phyloP scores from a whole-genome alignment of 2,888 invertebrate species.

The Clostera curtula region DNA sequence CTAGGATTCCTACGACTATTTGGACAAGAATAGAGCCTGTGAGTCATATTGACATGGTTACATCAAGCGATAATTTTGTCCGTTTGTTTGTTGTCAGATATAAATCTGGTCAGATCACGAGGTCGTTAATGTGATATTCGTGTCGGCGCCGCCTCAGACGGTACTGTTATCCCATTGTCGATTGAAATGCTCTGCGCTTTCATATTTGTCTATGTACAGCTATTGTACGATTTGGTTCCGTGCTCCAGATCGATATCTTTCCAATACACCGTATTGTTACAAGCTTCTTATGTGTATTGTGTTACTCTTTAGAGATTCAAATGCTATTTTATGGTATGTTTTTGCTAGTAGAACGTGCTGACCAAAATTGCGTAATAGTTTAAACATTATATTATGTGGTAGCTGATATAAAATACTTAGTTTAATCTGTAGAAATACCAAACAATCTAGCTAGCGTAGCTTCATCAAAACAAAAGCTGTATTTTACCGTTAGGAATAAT shows the following conservation, averaged over 20 bases:
- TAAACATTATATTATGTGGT: no score
- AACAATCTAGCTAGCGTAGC: no score
- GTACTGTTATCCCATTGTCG: slow-evolving; percentile 69
- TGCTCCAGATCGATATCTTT: slow-evolving; percentile 32
- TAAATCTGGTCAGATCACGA: slow-evolving; percentile 70
- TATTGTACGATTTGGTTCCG: slow-evolving; percentile 47
- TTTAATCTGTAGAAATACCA: no score
- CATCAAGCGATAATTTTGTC: slow-evolving; percentile 16
- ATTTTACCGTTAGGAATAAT: no score
- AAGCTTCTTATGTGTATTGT: slow-evolving; percentile 5
- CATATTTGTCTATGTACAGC: slow-evolving; percentile 58
- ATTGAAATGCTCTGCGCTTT: slow-evolving; percentile 58
- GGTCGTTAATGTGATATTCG: slow-evolving; percentile 71
- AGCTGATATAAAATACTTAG: no score
- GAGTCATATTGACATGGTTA: slow-evolving; percentile 1
- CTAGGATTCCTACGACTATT: no score
- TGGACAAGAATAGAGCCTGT: no score
- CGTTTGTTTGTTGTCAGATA: slow-evolving; percentile 48
- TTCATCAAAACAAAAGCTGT: no score
- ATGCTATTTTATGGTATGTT: no score
- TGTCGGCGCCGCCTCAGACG: slow-evolving; percentile 60
- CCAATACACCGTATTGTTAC: slow-evolving; percentile 14
- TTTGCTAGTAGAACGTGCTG: no score
- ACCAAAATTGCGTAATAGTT: no score
- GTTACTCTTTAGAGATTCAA: no score